These are phyloP conservation scores for Athripsodes cinereus DNA, from an alignment of 2,888 invertebrate species.

Conservation along the genomic window DNA sequence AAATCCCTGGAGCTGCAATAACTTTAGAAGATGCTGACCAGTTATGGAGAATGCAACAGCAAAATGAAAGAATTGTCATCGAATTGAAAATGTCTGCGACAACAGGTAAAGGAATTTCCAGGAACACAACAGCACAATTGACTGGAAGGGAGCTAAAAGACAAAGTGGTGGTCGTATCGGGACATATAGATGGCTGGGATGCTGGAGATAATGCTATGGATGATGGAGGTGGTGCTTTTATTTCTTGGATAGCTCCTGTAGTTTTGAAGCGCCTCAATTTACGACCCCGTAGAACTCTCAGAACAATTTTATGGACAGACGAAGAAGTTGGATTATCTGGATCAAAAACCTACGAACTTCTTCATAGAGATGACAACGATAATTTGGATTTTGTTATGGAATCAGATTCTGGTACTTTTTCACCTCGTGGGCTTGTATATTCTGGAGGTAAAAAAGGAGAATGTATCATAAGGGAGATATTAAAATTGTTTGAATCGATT, in stretches of 20 bases:
- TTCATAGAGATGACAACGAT: slow-evolving; percentile 42
- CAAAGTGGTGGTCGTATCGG: slow-evolving; percentile 58
- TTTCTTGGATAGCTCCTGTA: slow-evolving; percentile 61
- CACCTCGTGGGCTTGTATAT: slow-evolving; percentile 55
- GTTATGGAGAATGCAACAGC: slow-evolving; percentile 48
- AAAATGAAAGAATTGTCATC: slow-evolving; percentile 35
- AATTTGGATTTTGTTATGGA: slow-evolving; percentile 64
- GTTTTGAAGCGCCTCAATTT: slow-evolving; percentile 53
- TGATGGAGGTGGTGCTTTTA: slow-evolving; percentile 66
- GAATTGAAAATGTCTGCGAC: slow-evolving; percentile 62
- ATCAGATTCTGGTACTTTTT: slow-evolving; percentile 66
- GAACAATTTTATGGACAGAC: slow-evolving; percentile 61
- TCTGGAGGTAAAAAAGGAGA: slow-evolving; percentile 48
- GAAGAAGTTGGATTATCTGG: slow-evolving; percentile 63
- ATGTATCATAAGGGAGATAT: slow-evolving; percentile 54
- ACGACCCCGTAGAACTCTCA: slow-evolving; percentile 56
- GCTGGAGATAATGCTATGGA: slow-evolving; percentile 76
- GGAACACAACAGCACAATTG: slow-evolving; percentile 62
- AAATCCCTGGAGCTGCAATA: slow-evolving; percentile 59
- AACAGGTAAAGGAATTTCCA: slow-evolving; percentile 48
- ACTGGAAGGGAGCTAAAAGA: slow-evolving; percentile 35
- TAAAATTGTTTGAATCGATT: slow-evolving; percentile 50
- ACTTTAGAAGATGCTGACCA: slow-evolving; percentile 63
- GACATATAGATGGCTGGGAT: slow-evolving; percentile 73
- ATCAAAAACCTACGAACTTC: slow-evolving; percentile 49